Evolutionary conservation across 2,888 invertebrate genomes (phyloP), one percentile per base, ranked within the genome.

Genomic region (Auanema freiburgensis): DNA sequence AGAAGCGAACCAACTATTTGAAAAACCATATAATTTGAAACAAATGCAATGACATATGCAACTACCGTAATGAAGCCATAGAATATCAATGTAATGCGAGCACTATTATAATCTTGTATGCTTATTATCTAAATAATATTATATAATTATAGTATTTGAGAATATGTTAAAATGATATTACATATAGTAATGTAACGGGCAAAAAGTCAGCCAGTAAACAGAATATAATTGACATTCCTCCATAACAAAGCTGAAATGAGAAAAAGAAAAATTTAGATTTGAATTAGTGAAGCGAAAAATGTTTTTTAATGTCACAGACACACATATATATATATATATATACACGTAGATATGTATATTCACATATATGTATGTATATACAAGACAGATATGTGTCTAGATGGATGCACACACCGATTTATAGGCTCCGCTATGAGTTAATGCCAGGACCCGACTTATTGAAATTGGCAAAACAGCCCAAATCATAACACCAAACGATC

Each of bases 401-500:
- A 52, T 33, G n/a, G n/a, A n/a, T n/a, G n/a, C n/a, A 51, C 63
- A 46, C 33, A 75, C 72, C 55, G 59, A 65, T 8, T 68, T 62
- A 58, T 78, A 77, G 8, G 65, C 44, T 18, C 66, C 59, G 16
- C 76, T 68, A 41, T 67, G 59, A 0, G 76, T 72, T 0, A 78
- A 67, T 11, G 76, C 77, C 2, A 79, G 57, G 14, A 76, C 68
- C 50, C 79, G 60, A 50, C 68, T 72, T 12, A 79, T 43, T 4
- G 79, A 79, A 18, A 79, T 74, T 2, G 79, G 79, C 2, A 77
- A 73, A 24, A 79, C 57, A 16, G 79, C 79, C 52, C 75, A 79
- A 10, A 79, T 73, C 76, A 79, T 76, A 12, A 74, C 68, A 10
- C 79, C 79, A 59, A 79, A 79, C 1, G 76, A 76, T n/a, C 79